Percentiles rank a stretch among this genome's conserved stretches.
phyloP scores from a whole-genome alignment of 2,113 vertebrate species.

The Orthonyx spaldingii region DNA sequence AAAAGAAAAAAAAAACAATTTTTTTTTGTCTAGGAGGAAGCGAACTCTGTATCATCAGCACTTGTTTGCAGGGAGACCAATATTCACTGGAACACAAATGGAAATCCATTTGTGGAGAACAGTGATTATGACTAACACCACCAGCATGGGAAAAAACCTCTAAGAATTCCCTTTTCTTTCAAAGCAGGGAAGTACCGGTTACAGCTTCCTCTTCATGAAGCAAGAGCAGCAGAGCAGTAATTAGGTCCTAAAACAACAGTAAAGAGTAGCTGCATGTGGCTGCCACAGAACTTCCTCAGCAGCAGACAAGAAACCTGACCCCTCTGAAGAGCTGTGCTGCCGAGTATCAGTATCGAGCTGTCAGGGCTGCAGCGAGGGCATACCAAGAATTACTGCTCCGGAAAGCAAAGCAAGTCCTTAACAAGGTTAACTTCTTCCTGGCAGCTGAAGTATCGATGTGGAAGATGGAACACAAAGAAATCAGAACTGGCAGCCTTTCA shows the following conservation, averaged over 20 bases:
- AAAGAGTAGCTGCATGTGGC: background rate
- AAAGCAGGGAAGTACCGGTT: conserved; percentile 1
- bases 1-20: background rate
- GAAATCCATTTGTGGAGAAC: background rate
- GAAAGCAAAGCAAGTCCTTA: background rate
- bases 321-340: background rate
- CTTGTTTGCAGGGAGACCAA: background rate
- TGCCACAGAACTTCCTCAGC: background rate
- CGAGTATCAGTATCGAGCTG: background rate
- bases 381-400: background rate
- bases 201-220: background rate
- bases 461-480: background rate
- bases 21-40: background rate
- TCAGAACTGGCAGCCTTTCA: background rate
- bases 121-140: background rate
- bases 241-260: background rate
- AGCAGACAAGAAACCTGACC: background rate
- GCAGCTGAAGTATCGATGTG: background rate
- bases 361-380: background rate
- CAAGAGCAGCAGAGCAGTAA: background rate
- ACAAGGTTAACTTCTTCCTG: background rate
- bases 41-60: conserved; percentile 11
- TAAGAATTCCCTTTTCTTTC: conserved; percentile 44
- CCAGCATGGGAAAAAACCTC: conserved; percentile 27
- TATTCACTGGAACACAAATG: background rate